Evolutionary conservation across 92 coral and sea anemone species (phyloP), one percentile per base, ranked within the genome.

Genomic region (Umimayanthus chanpuru): DNA sequence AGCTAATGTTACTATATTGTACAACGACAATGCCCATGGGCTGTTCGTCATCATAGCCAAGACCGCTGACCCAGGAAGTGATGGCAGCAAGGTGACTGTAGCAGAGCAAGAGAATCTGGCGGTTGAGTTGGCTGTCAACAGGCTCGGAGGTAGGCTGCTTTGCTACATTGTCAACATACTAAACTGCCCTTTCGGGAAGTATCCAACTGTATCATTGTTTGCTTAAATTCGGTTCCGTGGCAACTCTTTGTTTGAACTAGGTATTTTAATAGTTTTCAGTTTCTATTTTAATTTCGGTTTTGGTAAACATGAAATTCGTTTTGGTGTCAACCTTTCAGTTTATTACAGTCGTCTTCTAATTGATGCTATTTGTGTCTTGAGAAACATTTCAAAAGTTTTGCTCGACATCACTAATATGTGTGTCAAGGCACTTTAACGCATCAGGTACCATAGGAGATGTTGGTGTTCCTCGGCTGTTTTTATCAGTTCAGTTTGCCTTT

Each of bases 1-100:
- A 64, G 95, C 89, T 38, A 92, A 92, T 89, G 98, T 97, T 29
- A 95, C 99, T 6, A 94, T 97, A 55, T 87, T 92, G 65, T 89
- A 88, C 21, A 94, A 93, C 79, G 99, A 97, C 71, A 91, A 97
- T 81, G 98, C 96, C 14, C 94, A 95, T 82, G 98, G 99, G 23
- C 89, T 94, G 83, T 91, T 97, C 75, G 93, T 92, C 38, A 91
- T 97, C 83, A 88, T 38, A 58, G 99, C 96, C 5, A 81, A 79
- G 11, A 81, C 56, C 40, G 89, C 97, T 43, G 96, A 92, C 64
- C 87, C 90, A 18, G 93, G 93, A 11, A 92, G 91, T 71, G 82
- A 88, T 4, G 96, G 95, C 40, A 88, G 93, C 38, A 85, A 89
- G 32, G 79, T 91, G n/a, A 94, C 98, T 47, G 93, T 97, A 1